Evolutionary conservation across 2,113 vertebrate genomes (phyloP).

Genomic region (Montifringilla adamsi): DNA sequence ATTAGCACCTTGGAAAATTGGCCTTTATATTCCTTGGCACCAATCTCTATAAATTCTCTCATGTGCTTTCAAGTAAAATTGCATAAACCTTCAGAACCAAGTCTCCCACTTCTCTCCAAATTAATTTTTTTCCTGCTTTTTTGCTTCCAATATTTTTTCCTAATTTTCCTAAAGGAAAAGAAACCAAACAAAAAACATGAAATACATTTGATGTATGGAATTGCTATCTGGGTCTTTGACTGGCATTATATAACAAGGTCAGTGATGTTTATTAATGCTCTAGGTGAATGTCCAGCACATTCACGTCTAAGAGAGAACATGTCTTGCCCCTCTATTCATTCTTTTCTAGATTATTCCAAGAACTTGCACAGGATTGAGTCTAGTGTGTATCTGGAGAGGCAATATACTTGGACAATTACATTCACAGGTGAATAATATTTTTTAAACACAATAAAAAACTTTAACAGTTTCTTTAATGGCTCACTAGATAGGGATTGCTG

Average conservation of each 20-base stretch:
- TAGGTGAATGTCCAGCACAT: not conserved
- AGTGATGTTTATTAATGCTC: not conserved
- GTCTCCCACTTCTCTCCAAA: not conserved
- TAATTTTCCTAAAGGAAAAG: not conserved
- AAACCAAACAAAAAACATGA: not conserved
- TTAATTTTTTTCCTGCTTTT: not conserved
- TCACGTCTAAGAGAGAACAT: not conserved
- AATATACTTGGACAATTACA: not conserved
- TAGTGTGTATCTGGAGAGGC: not conserved
- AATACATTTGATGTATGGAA: not conserved
- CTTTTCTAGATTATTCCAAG: not conserved
- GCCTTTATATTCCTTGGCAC: not conserved
- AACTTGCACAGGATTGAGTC: not conserved
- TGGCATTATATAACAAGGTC: not conserved
- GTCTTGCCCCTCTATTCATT: not conserved
- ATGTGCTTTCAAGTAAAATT: not conserved
- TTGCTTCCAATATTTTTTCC: not conserved
- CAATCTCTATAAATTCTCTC: not conserved
- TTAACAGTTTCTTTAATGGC: not conserved
- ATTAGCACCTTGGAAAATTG: not conserved
- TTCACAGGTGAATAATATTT: not conserved
- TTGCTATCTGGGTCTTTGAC: not conserved
- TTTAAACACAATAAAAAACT: not conserved
- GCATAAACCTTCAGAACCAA: not conserved
- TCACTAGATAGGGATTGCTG: not conserved